Conservation (phyloP, 53 echinoderm and acorn worm genomes). For the Paelopatides confundens region DNA sequence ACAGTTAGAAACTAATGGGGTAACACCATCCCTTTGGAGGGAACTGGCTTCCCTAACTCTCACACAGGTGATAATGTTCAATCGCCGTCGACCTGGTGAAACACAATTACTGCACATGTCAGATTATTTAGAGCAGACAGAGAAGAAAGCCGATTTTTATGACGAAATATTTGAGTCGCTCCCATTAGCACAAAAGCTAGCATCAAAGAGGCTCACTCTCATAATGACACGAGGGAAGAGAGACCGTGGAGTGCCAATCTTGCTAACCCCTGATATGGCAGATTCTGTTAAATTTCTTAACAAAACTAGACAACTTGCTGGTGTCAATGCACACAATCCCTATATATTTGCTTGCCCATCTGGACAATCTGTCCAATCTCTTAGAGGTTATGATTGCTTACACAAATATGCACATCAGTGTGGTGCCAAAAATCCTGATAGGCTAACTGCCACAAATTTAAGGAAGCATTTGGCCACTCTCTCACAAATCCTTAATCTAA, state of each 20-base stretch:
- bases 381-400: slow-evolving; percentile 17
- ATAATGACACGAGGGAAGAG: slow-evolving; percentile 34
- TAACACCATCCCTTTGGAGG: neutral
- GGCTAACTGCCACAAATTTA: slow-evolving; percentile 57
- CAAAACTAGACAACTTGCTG: slow-evolving; percentile 44
- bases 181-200: slow-evolving; percentile 1
- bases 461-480: slow-evolving; percentile 61
- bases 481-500: slow-evolving; percentile 59
- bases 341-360: slow-evolving; percentile 47
- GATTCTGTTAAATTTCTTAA: slow-evolving; percentile 27
- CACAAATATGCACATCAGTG: slow-evolving; percentile 17
- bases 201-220: slow-evolving; percentile 18
- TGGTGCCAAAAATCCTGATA: slow-evolving; percentile 57
- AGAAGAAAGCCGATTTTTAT: slow-evolving; percentile 13
- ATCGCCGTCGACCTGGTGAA: slow-evolving; percentile 26
- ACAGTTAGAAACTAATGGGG: neutral
- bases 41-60: slow-evolving; percentile 28
- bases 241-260: slow-evolving; percentile 17
- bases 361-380: neutral
- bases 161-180: slow-evolving; percentile 35
- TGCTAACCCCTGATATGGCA: slow-evolving; percentile 40
- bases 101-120: slow-evolving; percentile 5
- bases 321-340: slow-evolving; percentile 31
- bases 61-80: slow-evolving; percentile 44
- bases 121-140: slow-evolving; percentile 38